These are phyloP conservation scores for Coremacera marginata DNA, from an alignment of 2,888 invertebrate species.

Conservation along the genomic window DNA sequence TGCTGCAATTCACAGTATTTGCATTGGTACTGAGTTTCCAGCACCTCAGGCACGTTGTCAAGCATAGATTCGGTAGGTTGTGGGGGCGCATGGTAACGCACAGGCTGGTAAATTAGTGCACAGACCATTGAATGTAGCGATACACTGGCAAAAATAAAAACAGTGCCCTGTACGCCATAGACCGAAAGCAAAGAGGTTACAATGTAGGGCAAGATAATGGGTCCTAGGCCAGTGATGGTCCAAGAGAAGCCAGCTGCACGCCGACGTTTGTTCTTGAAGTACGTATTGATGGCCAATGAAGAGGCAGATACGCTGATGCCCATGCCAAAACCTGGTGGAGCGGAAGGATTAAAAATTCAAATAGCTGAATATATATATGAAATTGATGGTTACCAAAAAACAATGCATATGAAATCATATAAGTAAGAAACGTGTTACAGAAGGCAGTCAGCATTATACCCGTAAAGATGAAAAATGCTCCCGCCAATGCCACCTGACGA, in stretches of 20 bases:
- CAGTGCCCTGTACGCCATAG: conserved; percentile 78
- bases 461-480: conserved; percentile 73
- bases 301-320: conserved; percentile 79
- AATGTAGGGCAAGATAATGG: conserved; percentile 79
- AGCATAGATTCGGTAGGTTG: conserved; percentile 47
- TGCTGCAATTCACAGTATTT: conserved; percentile 60
- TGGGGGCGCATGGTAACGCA: conserved; percentile 77
- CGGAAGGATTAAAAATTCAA: not conserved
- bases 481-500: conserved; percentile 77
- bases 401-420: conserved; percentile 77
- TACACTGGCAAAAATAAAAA: conserved; percentile 77
- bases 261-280: conserved; percentile 78
- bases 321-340: conserved; percentile 71
- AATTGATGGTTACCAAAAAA: conserved; percentile 74
- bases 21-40: conserved; percentile 53
- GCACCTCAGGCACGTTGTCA: conserved; percentile 14
- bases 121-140: conserved; percentile 77
- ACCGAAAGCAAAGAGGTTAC: conserved; percentile 74
- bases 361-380: not conserved
- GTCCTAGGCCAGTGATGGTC: conserved; percentile 80
- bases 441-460: conserved; percentile 75
- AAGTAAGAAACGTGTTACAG: conserved; percentile 75
- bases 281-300: conserved; percentile 80
- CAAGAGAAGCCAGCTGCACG: conserved; percentile 80
- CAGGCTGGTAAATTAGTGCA: conserved; percentile 79